phyloP scores from a whole-genome alignment of 2,888 invertebrate species.

The Drosophila picticornis region DNA sequence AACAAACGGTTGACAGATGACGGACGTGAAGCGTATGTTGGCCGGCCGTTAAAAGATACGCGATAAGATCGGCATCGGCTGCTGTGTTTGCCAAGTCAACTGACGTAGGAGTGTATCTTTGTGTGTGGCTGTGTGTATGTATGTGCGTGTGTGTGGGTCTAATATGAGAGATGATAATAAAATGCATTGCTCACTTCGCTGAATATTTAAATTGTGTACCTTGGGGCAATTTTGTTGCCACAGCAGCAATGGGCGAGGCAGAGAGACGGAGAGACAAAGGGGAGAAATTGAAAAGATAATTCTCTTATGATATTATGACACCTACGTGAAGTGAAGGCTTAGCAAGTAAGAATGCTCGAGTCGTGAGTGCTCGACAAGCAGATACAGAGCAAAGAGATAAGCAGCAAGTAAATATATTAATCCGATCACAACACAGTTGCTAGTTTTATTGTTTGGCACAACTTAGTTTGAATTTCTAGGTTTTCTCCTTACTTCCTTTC shows the following conservation, averaged over 20 bases:
- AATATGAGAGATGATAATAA: constrained; percentile 40
- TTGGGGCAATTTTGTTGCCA: constrained; percentile 37
- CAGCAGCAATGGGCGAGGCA: neutral
- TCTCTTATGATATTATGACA: neutral
- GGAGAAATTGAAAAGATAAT: neutral
- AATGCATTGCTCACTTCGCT: constrained; percentile 45
- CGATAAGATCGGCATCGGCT: constrained; percentile 68
- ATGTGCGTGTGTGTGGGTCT: constrained; percentile 5
- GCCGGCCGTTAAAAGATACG: constrained; percentile 56
- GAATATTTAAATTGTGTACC: constrained; percentile 56
- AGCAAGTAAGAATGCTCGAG: neutral
- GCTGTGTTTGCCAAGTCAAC: constrained; percentile 50
- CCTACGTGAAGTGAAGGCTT: neutral
- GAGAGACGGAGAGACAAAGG: no score
- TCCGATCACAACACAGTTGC: neutral
- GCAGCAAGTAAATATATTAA: neutral
- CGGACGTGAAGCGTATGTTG: constrained; percentile 53
- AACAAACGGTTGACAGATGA: constrained; percentile 27
- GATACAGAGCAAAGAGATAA: neutral
- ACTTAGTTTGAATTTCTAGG: neutral
- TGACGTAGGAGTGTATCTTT: constrained; percentile 8
- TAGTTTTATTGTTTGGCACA: neutral
- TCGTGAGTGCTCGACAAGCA: neutral
- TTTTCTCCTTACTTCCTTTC: no score
- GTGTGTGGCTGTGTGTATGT: constrained; percentile 2